Evolutionary conservation across 1,140 invertebrate species (phyloP).

Genomic region (Zaprionus camerounensis): DNA sequence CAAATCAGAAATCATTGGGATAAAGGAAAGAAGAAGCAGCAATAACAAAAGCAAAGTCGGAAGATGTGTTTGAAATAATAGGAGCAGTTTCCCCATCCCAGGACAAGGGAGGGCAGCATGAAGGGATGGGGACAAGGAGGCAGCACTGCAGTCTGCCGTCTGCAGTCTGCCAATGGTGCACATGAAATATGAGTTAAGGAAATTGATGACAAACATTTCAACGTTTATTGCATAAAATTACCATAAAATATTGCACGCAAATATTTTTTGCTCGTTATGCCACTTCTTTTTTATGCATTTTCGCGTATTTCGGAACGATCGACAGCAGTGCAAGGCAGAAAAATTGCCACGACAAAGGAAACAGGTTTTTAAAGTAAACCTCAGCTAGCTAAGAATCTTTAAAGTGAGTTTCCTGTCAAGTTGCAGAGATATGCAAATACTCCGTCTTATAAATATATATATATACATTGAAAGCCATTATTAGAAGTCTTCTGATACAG

Average conservation of each 20-base stretch:
- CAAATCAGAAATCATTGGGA: constrained; percentile 30
- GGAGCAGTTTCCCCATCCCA: constrained; percentile 8
- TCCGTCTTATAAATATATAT: too few relatives aligned
- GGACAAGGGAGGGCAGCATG: neutral
- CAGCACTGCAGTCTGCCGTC: constrained; percentile 1
- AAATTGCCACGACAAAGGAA: constrained; percentile 37
- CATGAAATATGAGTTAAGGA: constrained; percentile 82
- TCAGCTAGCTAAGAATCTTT: too few relatives aligned
- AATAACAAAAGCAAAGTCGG: constrained; percentile 7
- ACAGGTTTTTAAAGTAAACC: neutral
- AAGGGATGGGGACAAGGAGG: neutral
- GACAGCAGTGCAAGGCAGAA: constrained; percentile 21
- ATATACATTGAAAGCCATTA: too few relatives aligned
- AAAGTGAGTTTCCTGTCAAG: too few relatives aligned
- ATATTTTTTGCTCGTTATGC: constrained; percentile 67
- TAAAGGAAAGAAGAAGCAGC: constrained; percentile 4
- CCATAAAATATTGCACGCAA: constrained; percentile 77
- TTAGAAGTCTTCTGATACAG: too few relatives aligned
- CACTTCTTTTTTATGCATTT: constrained; percentile 19
- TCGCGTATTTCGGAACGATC: constrained; percentile 11
- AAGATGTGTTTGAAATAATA: constrained; percentile 64
- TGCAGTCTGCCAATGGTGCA: constrained; percentile 50
- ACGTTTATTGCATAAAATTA: constrained; percentile 83
- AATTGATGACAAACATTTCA: constrained; percentile 82
- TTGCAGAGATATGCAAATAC: too few relatives aligned